phyloP scores from a whole-genome alignment of 2,888 invertebrate species.

The Conchocele bisecta region DNA sequence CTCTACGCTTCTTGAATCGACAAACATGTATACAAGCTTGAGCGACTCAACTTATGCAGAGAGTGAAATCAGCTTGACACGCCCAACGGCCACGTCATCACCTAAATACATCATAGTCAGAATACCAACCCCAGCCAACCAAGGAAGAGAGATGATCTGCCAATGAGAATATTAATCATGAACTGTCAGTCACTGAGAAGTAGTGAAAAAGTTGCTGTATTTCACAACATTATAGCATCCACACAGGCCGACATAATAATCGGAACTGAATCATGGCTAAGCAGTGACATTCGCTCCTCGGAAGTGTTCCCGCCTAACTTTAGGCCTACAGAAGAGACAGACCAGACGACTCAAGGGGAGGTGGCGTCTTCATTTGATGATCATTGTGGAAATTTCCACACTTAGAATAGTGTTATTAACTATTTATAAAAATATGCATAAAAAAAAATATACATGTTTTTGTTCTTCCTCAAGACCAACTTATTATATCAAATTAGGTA shows the following conservation, averaged over 20 bases:
- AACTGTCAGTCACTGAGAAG: slow-evolving; percentile 24
- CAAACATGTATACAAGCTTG: slow-evolving; percentile 1
- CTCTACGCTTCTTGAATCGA: slow-evolving; percentile 1
- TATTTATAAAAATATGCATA: too few species aligned
- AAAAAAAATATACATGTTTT: too few species aligned
- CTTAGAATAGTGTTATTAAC: too few species aligned
- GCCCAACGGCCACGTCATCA: slow-evolving; percentile 13
- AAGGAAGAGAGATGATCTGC: slow-evolving; percentile 1
- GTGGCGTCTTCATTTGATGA: slow-evolving; percentile 23
- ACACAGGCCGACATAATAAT: slow-evolving; percentile 21
- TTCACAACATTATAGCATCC: background rate
- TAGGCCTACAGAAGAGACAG: slow-evolving; percentile 11
- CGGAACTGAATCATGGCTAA: slow-evolving; percentile 25
- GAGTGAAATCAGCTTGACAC: slow-evolving; percentile 1
- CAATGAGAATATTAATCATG: slow-evolving; percentile 5
- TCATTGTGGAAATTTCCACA: too few species aligned
- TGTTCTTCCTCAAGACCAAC: too few species aligned
- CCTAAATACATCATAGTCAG: background rate
- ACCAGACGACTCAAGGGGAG: slow-evolving; percentile 8
- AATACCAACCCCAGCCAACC: background rate
- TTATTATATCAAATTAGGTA: too few species aligned
- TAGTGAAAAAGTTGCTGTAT: background rate
- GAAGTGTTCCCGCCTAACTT: slow-evolving; percentile 16
- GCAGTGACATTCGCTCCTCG: background rate
- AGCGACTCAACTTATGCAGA: background rate